These are phyloP conservation scores for Clupea harengus DNA, from an alignment of 2,113 vertebrate genomes.

Conservation along the genomic window DNA sequence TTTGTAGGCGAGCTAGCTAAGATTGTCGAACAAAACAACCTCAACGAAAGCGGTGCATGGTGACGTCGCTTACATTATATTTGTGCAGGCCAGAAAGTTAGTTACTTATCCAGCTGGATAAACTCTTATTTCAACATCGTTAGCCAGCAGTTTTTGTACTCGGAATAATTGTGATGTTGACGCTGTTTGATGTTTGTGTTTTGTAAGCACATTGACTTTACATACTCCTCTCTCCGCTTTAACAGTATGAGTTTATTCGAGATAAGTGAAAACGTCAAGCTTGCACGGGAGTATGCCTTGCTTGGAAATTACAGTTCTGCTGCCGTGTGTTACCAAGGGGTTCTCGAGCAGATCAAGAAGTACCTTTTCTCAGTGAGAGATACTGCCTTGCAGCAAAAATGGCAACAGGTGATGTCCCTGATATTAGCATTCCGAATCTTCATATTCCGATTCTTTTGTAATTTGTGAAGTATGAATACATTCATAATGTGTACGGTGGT, in stretches of 20 bases:
- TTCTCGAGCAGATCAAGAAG: slow-evolving; percentile 92
- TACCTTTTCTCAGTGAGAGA: slow-evolving; percentile 83
- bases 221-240: background rate
- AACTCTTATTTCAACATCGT: background rate
- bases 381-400: slow-evolving; percentile 82
- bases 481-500: background rate
- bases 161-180: background rate
- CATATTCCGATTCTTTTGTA: background rate
- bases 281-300: slow-evolving; percentile 93
- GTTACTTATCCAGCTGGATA: background rate
- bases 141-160: background rate
- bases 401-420: slow-evolving; percentile 84
- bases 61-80: background rate
- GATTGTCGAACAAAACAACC: background rate
- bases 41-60: background rate
- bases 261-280: slow-evolving; percentile 93
- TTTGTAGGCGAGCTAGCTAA: background rate
- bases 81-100: background rate
- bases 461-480: background rate
- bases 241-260: slow-evolving; percentile 89
- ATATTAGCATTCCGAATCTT: background rate
- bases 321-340: slow-evolving; percentile 89
- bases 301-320: slow-evolving; percentile 96
- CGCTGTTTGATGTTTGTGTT: background rate
- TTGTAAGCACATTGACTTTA: background rate